Conservation (phyloP, 35 echinoderm and acorn worm genomes). For the Patiria miniata region DNA sequence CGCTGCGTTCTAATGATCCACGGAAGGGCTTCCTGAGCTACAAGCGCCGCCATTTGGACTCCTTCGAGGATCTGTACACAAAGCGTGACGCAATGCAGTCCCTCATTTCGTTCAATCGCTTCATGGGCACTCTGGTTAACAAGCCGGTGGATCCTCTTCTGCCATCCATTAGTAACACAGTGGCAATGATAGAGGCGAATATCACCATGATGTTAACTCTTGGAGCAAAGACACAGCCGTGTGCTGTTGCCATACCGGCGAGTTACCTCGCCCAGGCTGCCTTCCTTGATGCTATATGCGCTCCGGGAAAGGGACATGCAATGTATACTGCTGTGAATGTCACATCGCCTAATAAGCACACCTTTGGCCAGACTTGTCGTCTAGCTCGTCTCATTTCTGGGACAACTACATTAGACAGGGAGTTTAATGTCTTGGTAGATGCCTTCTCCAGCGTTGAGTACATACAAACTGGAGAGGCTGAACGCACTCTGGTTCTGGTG, state of each 20-base stretch:
- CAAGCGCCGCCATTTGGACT: constrained; percentile 26
- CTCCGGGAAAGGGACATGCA: background rate
- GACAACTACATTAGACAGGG: background rate
- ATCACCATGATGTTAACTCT: constrained; percentile 38
- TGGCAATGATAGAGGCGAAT: constrained; percentile 37
- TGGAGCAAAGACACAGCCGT: background rate
- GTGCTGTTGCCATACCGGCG: constrained; percentile 39
- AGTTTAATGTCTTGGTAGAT: constrained; percentile 49
- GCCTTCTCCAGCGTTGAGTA: constrained; percentile 26
- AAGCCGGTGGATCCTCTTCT: constrained; percentile 29
- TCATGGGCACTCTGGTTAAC: constrained; percentile 36
- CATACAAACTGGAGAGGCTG: constrained; percentile 59
- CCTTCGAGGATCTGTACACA: constrained; percentile 1
- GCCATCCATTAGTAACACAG: constrained; percentile 55
- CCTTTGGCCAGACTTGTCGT: constrained; percentile 8
- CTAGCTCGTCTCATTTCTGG: constrained; percentile 40
- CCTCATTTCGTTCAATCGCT: constrained; percentile 20
- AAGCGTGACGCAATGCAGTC: constrained; percentile 15
- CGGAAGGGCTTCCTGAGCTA: constrained; percentile 22
- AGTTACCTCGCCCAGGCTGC: constrained; percentile 56
- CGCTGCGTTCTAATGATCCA: background rate
- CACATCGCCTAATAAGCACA: background rate
- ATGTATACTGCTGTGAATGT: constrained; percentile 18
- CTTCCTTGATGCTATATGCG: constrained; percentile 42
- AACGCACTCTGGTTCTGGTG: constrained; percentile 33